Conservation (phyloP, 2,113 vertebrate genomes). For the Nothoprocta perdicaria region DNA sequence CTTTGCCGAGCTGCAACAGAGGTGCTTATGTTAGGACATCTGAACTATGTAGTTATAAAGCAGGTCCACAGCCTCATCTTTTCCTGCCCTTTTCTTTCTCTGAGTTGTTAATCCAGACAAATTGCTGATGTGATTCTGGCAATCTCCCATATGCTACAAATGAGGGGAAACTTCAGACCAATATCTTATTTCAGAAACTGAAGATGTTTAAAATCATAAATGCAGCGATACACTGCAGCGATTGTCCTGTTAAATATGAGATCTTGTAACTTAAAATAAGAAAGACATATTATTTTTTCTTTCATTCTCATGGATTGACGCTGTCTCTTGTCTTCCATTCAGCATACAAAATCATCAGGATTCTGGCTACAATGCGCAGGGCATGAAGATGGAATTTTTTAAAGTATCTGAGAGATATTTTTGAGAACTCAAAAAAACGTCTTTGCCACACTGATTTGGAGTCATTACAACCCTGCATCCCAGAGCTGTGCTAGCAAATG, state of each 20-base stretch:
- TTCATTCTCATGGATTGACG: not conserved
- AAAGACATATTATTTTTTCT: not conserved
- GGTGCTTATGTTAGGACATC: fast-evolving
- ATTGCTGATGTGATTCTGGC: not conserved
- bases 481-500: not conserved
- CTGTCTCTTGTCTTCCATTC: not conserved
- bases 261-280: not conserved
- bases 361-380: not conserved
- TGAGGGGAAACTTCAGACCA: not conserved
- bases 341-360: not conserved
- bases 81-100: not conserved
- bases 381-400: not conserved
- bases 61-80: fast-evolving
- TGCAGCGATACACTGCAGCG: not conserved
- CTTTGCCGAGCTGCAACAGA: not conserved
- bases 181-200: not conserved
- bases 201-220: not conserved
- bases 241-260: not conserved
- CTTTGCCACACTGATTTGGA: not conserved
- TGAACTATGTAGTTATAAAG: fast-evolving
- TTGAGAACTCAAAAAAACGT: not conserved
- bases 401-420: not conserved
- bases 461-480: not conserved
- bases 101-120: not conserved
- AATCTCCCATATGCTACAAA: not conserved